Evolutionary conservation across 1,140 invertebrate genomes (phyloP), one percentile per base, ranked within the genome.

Genomic region (Teleopsis dalmanni): DNA sequence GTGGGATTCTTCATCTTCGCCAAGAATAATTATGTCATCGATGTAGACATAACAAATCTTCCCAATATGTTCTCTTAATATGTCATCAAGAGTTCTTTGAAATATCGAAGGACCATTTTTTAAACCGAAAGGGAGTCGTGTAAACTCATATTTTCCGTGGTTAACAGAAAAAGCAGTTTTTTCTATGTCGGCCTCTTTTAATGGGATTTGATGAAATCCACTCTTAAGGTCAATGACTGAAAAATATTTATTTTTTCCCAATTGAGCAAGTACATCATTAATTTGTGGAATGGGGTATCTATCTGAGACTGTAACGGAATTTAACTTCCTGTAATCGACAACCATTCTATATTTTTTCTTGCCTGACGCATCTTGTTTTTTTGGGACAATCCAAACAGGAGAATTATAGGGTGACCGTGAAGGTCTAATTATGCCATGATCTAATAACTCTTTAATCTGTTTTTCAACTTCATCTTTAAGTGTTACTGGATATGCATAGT

Each of bases 211-310:
- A 56, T 73, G 73, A 53, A 73, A 79, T 6, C 76, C 77, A 22
- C 54, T 58, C 3, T 57, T 57, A 6, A 75, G 48, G 60, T 78
- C 73, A 14, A 78, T 42, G 3, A 66, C 64, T 6, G 64, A 54
- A 48, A 76, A 77, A 46, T 62, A 72, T 41, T 51, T 60, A 8
- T 57, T 49, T 5, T 57, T 62, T 3, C 61, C 59, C 29, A 78
- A 48, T 27, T 59, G 58, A 41, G 73, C 65, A 33, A 81, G 55
- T 19, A 65, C 57, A 16, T 73, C 70, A 14, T 64, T 65, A 11
- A 78, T 76, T 10, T 71, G 59, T 6, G 77, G 76, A 5, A 80
- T 54, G 10, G 76, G 77, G 57, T 66, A 77, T 14, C 48, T 43
- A 50, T 78, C 74, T n/a, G 58, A 48, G 13, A 65, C 50, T 8